Conservation (phyloP, 2,113 vertebrate species). For the Rhombomys opimus region DNA sequence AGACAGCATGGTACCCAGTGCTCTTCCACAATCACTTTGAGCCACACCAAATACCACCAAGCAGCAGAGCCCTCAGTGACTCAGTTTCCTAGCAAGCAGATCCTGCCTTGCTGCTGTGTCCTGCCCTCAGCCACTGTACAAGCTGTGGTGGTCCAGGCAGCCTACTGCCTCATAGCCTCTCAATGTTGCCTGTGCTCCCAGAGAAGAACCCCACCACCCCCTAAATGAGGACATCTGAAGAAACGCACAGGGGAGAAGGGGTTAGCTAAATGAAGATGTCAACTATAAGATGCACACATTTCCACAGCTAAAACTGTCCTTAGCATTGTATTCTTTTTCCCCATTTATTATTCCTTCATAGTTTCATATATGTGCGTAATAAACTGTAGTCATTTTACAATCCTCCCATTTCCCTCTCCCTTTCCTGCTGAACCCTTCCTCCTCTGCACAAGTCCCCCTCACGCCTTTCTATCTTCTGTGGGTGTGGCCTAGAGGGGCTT, state of each 20-base stretch:
- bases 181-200: not conserved
- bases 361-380: not conserved
- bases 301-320: not conserved
- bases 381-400: not conserved
- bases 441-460: not conserved
- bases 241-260: no score
- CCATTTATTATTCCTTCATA: not conserved
- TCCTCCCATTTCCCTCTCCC: not conserved
- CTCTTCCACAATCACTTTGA: no score
- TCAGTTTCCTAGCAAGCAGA: not conserved
- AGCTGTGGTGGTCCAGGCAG: not conserved
- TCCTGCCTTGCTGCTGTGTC: not conserved
- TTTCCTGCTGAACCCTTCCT: not conserved
- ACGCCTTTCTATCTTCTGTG: not conserved
- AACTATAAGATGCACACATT: not conserved
- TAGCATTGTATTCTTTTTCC: not conserved
- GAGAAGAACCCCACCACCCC: not conserved
- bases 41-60: not conserved
- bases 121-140: not conserved
- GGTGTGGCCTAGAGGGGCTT: not conserved
- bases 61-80: not conserved
- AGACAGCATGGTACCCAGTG: not conserved
- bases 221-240: not conserved
- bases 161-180: not conserved
- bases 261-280: no score